phyloP scores from a whole-genome alignment of 1,140 invertebrate genomes.

The Papilio dardanus region DNA sequence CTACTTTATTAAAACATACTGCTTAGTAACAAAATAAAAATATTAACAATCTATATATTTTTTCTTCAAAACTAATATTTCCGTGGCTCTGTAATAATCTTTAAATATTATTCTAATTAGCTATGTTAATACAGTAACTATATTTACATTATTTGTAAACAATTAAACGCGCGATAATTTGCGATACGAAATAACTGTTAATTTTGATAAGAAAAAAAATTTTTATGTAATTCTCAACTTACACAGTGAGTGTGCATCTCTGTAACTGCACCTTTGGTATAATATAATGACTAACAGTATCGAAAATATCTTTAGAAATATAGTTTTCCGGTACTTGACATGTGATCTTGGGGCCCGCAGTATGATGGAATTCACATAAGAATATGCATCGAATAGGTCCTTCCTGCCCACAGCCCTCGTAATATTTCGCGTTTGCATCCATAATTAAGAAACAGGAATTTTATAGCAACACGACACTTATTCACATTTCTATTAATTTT shows the following conservation, averaged over 20 bases:
- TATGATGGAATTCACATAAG: conserved; percentile 93
- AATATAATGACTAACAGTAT: conserved; percentile 95
- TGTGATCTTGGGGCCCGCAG: conserved; percentile 90
- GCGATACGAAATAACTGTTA: background rate
- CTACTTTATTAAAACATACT: conserved; percentile 15
- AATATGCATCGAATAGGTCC: conserved; percentile 91
- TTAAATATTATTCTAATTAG: background rate
- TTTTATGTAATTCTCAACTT: conserved; percentile 74
- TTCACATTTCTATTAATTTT: conserved; percentile 27
- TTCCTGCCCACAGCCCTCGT: conserved; percentile 84
- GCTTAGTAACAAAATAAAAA: background rate
- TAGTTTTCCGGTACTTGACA: conserved; percentile 93
- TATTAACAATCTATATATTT: too few relatives aligned
- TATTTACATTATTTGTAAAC: conserved; percentile 29
- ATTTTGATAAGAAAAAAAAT: background rate
- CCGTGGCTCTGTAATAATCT: background rate
- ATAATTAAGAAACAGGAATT: conserved; percentile 56
- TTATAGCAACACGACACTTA: conserved; percentile 33
- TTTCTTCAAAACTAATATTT: too few relatives aligned
- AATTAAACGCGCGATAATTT: conserved; percentile 9
- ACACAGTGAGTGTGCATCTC: conserved; percentile 93
- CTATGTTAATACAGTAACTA: background rate
- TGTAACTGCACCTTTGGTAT: conserved; percentile 96
- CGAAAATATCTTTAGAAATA: conserved; percentile 95
- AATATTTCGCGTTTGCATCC: conserved; percentile 77